phyloP scores from a whole-genome alignment of 2,113 vertebrate species.

The Erinaceus europaeus region DNA sequence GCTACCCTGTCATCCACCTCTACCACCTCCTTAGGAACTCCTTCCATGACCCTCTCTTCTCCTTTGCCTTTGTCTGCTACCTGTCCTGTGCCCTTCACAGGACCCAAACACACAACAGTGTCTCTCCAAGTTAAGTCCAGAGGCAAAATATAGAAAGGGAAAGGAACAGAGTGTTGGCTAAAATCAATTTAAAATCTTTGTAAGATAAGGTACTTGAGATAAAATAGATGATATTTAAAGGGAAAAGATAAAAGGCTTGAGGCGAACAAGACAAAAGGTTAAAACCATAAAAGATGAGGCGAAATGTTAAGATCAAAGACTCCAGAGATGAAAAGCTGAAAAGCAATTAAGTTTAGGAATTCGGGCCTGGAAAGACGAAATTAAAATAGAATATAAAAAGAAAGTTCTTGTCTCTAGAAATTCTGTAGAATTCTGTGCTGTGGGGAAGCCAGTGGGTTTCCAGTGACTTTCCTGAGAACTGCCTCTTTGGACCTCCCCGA shows the following conservation, averaged over 20 bases:
- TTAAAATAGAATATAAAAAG: not conserved
- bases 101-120: no score
- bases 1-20: no score
- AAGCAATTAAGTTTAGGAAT: not conserved
- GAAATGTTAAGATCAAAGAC: constrained; percentile 14
- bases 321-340: constrained; percentile 6
- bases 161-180: not conserved
- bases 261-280: not conserved
- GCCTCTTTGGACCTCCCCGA: not conserved
- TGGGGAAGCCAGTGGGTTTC: not conserved
- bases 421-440: not conserved
- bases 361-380: not conserved
- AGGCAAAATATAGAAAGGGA: not conserved
- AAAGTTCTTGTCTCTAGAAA: not conserved
- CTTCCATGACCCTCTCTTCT: no score
- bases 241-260: not conserved
- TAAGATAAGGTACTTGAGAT: not conserved
- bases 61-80: no score
- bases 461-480: not conserved
- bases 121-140: no score
- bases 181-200: not conserved
- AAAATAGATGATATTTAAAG: constrained; percentile 12
- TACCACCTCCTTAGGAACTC: no score
- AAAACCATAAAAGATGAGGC: not conserved
- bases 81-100: no score